phyloP scores from a whole-genome alignment of 2,888 invertebrate genomes.

The Euproctis similis region DNA sequence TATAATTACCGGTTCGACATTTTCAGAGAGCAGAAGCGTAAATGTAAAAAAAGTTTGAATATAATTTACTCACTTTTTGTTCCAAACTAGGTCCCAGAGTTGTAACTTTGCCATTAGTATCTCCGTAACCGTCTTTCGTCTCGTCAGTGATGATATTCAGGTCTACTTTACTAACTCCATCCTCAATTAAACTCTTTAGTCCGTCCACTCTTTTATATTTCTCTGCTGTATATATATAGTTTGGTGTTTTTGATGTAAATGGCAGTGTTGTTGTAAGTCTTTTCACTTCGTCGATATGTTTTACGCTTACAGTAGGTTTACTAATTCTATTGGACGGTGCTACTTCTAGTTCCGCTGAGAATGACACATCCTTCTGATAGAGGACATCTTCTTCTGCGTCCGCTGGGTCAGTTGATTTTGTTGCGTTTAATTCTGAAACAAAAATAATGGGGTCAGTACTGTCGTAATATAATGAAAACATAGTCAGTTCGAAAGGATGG shows the following conservation, averaged over 20 bases:
- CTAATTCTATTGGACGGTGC: constrained; percentile 69
- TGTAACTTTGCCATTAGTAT: constrained; percentile 48
- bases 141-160: constrained; percentile 61
- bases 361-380: constrained; percentile 86
- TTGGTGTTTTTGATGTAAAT: constrained; percentile 28
- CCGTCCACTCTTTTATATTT: constrained; percentile 59
- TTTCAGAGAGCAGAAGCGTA: too few relatives aligned
- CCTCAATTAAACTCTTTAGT: constrained; percentile 58
- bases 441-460: background rate
- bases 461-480: too few relatives aligned
- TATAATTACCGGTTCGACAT: too few relatives aligned
- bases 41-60: too few relatives aligned
- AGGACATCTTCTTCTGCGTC: constrained; percentile 81
- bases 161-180: constrained; percentile 62
- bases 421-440: constrained; percentile 83
- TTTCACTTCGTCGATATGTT: constrained; percentile 43
- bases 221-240: constrained; percentile 56
- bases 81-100: constrained; percentile 80
- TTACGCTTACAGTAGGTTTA: constrained; percentile 50
- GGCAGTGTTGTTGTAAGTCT: constrained; percentile 40
- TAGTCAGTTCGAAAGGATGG: too few relatives aligned
- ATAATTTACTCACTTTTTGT: constrained; percentile 77
- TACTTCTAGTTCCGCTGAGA: constrained; percentile 83
- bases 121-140: constrained; percentile 29
- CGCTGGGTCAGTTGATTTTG: constrained; percentile 74